Evolutionary conservation across 2,797 vertebrate species (phyloP), one percentile per base, ranked within the genome.

Genomic region (Notolepis coatsorum): DNA sequence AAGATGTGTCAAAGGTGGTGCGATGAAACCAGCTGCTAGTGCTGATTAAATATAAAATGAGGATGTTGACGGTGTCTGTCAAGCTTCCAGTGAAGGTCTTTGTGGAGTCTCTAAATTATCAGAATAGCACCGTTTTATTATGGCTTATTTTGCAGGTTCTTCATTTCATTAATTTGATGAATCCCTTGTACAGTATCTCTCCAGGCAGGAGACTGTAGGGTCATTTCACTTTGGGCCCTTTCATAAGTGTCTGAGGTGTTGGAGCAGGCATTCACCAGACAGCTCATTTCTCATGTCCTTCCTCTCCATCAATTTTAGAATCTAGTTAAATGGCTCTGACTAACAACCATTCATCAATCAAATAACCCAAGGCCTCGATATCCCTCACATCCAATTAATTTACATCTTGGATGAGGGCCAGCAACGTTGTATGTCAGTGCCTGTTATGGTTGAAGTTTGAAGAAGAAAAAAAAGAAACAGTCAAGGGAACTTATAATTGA

Each of bases 251-350:
- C 23, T 23, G 17, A 31, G 50, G 27, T 21, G 23, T n/a, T 30
- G 42, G 21, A 35, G 58, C 42, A 7, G 43, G 63, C 20, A 17
- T 60, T 39, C 53, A 18, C 9, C 17, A 31, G 71, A 68, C 53
- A 70, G 65, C 41, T 75, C 68, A 73, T 65, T 61, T 43, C 51
- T 72, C 66, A 48, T 17, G 41, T 23, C 55, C 76, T 75, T 75
- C 61, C 57, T 68, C 65, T 64, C 67, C 70, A 79, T 80, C 59
- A 80, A 41, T 54, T 78, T 73, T 51, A 56, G 61, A 81, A 76
- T 78, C 71, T 69, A 66, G 58, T 69, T 73, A 77, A 80, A 75
- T 60, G 67, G 48, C 66, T 65, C 41, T 71, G 74, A 78, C n/a
- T 51, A 78, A 68, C 65, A 56, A 55, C 7, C 31, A 8, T 37